phyloP scores from a whole-genome alignment of 2,888 invertebrate genomes.

The Dysmachus trigonus region DNA sequence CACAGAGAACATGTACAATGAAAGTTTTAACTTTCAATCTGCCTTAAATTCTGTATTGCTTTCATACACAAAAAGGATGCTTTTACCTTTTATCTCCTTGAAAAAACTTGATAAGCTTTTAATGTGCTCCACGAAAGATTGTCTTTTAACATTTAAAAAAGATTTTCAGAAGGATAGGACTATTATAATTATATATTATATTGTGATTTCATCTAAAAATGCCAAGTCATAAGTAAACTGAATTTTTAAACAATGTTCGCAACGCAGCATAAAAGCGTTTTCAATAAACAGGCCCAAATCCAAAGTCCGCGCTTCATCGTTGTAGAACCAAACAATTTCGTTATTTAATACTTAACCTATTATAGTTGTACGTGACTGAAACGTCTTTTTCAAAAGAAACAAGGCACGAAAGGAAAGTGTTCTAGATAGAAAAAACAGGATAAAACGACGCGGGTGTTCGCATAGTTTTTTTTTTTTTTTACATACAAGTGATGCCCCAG shows the following conservation, averaged over 20 bases:
- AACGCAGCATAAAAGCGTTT: too few species aligned
- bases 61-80: neutral
- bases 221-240: too few species aligned
- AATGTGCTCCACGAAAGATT: neutral
- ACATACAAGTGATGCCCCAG: neutral
- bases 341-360: neutral
- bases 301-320: neutral
- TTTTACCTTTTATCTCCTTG: neutral
- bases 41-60: neutral
- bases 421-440: neutral
- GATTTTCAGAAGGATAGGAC: too few species aligned
- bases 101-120: neutral
- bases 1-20: neutral
- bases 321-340: neutral
- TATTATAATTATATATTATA: too few species aligned
- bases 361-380: neutral
- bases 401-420: neutral
- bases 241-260: too few species aligned
- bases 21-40: neutral
- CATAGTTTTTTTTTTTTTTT: neutral
- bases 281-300: neutral
- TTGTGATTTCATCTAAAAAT: too few species aligned
- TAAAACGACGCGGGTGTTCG: neutral
- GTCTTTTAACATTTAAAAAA: too few species aligned
- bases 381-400: neutral